phyloP scores from a whole-genome alignment of 64 coral and sea anemone species.

The Montipora foliosa region DNA sequence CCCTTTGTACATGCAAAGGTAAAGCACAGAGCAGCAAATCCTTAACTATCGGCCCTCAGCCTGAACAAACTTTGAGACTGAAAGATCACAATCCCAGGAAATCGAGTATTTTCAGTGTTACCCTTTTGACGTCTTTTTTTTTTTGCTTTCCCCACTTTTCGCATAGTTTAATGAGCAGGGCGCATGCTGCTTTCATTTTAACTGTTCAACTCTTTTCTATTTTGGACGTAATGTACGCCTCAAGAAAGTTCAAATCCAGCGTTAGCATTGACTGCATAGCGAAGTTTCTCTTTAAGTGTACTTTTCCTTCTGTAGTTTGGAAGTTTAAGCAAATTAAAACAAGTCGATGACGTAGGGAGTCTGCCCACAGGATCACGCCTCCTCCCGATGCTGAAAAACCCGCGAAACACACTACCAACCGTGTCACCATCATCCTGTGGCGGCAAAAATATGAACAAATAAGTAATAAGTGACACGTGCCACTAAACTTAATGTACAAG shows the following conservation, averaged over 20 bases:
- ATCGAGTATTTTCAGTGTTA: too few species aligned
- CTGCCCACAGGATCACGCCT: slow-evolving; percentile 81
- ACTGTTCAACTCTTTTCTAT: not conserved
- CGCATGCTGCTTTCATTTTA: too few species aligned
- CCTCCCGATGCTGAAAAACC: slow-evolving; percentile 93
- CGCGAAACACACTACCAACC: slow-evolving; percentile 93
- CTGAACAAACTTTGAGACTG: too few species aligned
- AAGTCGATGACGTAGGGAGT: slow-evolving; percentile 95
- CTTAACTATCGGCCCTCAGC: too few species aligned
- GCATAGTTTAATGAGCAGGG: too few species aligned
- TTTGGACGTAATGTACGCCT: not conserved
- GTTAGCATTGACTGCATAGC: slow-evolving; percentile 90
- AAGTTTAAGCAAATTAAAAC: slow-evolving; percentile 96
- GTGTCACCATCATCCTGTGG: slow-evolving; percentile 97
- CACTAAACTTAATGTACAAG: not conserved
- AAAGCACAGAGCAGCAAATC: too few species aligned
- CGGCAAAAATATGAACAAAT: not conserved
- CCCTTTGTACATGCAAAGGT: too few species aligned
- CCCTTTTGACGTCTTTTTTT: too few species aligned
- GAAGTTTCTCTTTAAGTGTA: slow-evolving; percentile 88
- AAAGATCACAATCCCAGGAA: too few species aligned
- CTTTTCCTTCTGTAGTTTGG: slow-evolving; percentile 94
- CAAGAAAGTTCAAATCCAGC: slow-evolving; percentile 97
- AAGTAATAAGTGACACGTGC: not conserved
- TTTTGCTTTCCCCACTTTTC: too few species aligned